Base-by-base conservation (phyloP, 2,797 vertebrate species). In the Peromyscus eremicus region DNA sequence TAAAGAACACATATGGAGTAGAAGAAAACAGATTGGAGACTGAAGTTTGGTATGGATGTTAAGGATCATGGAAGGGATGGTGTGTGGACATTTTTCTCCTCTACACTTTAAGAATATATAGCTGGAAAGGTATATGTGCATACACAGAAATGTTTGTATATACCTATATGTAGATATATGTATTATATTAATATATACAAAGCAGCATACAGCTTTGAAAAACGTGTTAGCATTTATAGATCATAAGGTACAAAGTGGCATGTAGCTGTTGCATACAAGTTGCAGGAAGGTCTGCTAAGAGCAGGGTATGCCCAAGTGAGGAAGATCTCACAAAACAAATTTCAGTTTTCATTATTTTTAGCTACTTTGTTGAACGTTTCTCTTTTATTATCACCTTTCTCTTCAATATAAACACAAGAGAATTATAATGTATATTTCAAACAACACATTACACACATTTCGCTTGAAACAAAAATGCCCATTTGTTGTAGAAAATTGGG, bases 361-460 rank as follows among this genome's bases (percentile, higher is more conserved):
- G 16, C 27, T 62, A 57, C 17, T 66, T 90, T 84, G 14, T 13
- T 37, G 25, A 19, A 66, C 84, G 82, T 87, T 13, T 52, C 3
- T 89, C 43, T 92, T 91, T 96, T 91, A 81, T 43, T 73, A 79
- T 81, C 2, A 57, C 0, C 46, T 73, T 60, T 8, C 19, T 27
- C 14, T 46, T 91, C 11, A 75, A n/a, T 82, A 86, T 79, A 95
- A 94, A 92, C 37, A 62, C 1, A 82, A 70, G 7, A 87, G 66
- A 75, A 84, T 84, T 86, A 68, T 34, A 29, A 46, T 68, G 14
- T 49, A 91, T 62, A 80, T 79, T 86, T 70, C 40, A 32, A 23
- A 62, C 71, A 92, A 62, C 6, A 43, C 55, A 34, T n/a, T 11
- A 52, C 5, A n/a, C 17, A 37, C 23, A 60, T 86, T 95, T n/a